Evolutionary conservation across 2,113 vertebrate genomes (phyloP).

Genomic region (Corythaixoides concolor): DNA sequence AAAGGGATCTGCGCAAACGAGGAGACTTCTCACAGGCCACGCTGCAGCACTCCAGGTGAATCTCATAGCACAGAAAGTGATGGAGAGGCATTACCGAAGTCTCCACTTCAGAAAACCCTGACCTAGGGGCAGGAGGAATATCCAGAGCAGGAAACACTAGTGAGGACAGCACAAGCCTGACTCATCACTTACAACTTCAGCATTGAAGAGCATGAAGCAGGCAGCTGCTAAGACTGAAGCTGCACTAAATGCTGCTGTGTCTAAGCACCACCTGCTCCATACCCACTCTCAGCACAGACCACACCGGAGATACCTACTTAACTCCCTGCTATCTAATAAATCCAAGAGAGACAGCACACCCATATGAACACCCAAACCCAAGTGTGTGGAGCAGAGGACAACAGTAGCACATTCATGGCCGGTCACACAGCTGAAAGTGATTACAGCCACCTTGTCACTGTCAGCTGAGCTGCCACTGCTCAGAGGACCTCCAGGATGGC

Average conservation of each 20-base stretch:
- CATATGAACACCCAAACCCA: neutral
- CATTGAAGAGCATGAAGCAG: neutral
- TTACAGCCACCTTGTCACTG: neutral
- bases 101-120: neutral
- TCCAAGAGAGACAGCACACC: neutral
- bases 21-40: neutral
- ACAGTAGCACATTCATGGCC: neutral
- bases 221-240: neutral
- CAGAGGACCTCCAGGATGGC: neutral
- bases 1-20: neutral
- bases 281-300: neutral
- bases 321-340: neutral
- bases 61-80: neutral
- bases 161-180: neutral
- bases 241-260: neutral
- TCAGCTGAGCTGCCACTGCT: neutral
- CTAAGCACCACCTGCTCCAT: neutral
- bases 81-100: neutral
- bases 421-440: rapidly evolving
- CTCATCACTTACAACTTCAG: neutral
- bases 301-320: neutral
- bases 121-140: neutral
- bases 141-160: neutral
- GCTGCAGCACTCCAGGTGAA: neutral
- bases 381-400: neutral